A percentile compares a stretch with the other conserved stretches of the same genome.
Conservation (phyloP, 2,797 vertebrate species). For the Hydrolagus colliei region DNA sequence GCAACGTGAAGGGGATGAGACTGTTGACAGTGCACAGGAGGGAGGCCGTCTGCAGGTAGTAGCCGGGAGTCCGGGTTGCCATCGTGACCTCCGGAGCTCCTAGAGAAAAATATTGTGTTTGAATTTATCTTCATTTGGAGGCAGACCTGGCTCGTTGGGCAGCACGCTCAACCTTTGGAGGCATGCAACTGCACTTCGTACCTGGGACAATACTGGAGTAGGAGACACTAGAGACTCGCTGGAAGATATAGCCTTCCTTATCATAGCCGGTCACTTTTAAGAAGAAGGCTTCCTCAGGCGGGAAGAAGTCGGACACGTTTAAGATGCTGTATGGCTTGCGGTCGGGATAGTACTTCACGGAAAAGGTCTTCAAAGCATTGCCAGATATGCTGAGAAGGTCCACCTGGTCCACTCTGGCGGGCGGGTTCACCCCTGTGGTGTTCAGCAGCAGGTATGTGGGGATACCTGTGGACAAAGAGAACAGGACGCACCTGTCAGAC, state of each 20-base stretch:
- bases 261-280: conserved; percentile 84
- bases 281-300: conserved; percentile 87
- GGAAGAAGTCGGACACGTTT: conserved; percentile 91
- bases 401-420: conserved; percentile 75
- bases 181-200: conserved; percentile 45
- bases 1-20: conserved; percentile 81
- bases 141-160: too few species aligned
- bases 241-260: conserved; percentile 75
- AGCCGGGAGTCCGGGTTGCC: conserved; percentile 73
- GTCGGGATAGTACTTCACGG: conserved; percentile 77
- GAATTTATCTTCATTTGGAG: too few species aligned
- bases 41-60: conserved; percentile 79
- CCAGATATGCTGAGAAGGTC: conserved; percentile 81
- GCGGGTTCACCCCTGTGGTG: conserved; percentile 76
- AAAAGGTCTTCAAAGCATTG: conserved; percentile 72
- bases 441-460: conserved; percentile 89
- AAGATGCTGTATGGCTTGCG: conserved; percentile 76
- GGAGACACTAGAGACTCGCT: conserved; percentile 90
- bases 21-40: conserved; percentile 78
- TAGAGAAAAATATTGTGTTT: conserved; percentile 43
- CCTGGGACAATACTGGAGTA: conserved; percentile 86
- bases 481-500: neutral
- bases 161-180: too few species aligned
- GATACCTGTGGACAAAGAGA: conserved; percentile 65
- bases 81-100: conserved; percentile 82